phyloP scores from a whole-genome alignment of 2,888 invertebrate species.

The Chrysolina oricalcia region DNA sequence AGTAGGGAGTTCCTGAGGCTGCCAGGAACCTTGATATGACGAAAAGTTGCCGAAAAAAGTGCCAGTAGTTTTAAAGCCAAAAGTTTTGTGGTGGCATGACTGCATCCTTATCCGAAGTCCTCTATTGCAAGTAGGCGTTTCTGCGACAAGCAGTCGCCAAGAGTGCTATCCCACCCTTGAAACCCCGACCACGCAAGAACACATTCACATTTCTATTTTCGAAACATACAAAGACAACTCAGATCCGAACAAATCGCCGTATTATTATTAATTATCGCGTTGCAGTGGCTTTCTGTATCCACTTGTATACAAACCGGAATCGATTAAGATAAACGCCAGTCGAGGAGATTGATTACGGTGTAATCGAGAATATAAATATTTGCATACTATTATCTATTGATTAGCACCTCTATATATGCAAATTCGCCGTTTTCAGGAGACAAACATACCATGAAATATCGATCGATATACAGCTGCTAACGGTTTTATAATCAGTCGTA shows the following conservation, averaged over 20 bases:
- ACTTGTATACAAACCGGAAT: slow-evolving; percentile 40
- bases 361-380: slow-evolving; percentile 48
- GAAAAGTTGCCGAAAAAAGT: no score
- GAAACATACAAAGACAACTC: background rate
- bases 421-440: slow-evolving; percentile 26
- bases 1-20: no score
- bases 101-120: no score
- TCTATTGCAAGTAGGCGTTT: background rate
- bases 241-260: slow-evolving; percentile 5
- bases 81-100: no score
- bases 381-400: slow-evolving; percentile 48
- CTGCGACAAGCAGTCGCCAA: background rate
- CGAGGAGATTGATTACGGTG: slow-evolving; percentile 41
- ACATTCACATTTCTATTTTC: slow-evolving; percentile 16
- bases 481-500: slow-evolving; percentile 32
- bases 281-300: slow-evolving; percentile 26
- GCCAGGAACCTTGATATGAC: no score
- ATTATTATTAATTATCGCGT: slow-evolving; percentile 29
- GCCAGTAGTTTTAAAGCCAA: no score
- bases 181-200: background rate
- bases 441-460: slow-evolving; percentile 42
- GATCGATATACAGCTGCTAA: slow-evolving; percentile 39
- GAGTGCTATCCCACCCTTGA: background rate
- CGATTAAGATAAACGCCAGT: slow-evolving; percentile 43
- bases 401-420: slow-evolving; percentile 44